Conservation (phyloP, 2,797 vertebrate genomes). For the Thunnus albacares region DNA sequence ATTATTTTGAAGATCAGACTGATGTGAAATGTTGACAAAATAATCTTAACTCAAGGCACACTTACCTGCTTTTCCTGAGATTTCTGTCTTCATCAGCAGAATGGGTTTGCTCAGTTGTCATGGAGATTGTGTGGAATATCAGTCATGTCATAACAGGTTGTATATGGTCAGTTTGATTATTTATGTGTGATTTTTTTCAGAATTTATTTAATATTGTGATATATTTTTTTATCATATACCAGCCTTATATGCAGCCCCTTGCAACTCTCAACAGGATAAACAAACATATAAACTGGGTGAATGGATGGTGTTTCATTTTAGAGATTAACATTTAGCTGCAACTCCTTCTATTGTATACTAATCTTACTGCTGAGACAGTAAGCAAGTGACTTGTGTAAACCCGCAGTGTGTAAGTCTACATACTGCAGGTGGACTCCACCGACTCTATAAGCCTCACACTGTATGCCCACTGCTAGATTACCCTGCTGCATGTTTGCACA, state of each 20-base stretch:
- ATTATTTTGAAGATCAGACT: background rate
- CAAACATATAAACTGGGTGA: background rate
- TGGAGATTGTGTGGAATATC: no score
- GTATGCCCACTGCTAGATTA: constrained; percentile 11
- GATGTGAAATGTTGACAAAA: no score
- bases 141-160: background rate
- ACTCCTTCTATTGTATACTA: background rate
- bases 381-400: background rate
- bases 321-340: background rate
- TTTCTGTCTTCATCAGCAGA: no score
- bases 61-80: no score
- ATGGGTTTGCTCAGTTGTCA: no score
- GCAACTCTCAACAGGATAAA: background rate
- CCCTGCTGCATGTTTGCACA: constrained; percentile 49
- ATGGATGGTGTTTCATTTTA: background rate
- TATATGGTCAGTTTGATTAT: background rate
- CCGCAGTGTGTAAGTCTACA: background rate
- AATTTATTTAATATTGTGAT: no score
- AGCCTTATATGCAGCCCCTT: background rate
- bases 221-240: no score
- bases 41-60: no score
- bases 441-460: constrained; percentile 15
- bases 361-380: background rate
- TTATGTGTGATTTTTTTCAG: no score
- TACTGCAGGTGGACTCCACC: constrained; percentile 19